Conservation (phyloP, 2,888 invertebrate species). For the Pegoplata infirma region DNA sequence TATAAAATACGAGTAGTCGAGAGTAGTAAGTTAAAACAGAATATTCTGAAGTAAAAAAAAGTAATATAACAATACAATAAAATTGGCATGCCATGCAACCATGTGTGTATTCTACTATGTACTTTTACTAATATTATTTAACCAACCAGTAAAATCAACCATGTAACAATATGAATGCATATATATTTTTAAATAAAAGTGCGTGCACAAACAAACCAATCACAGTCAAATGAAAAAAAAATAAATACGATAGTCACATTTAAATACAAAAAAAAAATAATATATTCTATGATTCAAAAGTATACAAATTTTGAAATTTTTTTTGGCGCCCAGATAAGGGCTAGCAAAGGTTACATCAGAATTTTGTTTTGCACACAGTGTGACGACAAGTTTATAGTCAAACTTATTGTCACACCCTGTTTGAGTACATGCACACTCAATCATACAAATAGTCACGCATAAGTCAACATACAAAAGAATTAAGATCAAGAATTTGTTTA, state of each 20-base stretch:
- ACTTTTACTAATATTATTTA: slow-evolving; percentile 18
- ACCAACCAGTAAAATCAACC: slow-evolving; percentile 55
- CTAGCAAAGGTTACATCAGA: no score
- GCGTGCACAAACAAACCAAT: slow-evolving; percentile 59
- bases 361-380: no score
- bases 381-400: no score
- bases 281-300: neutral
- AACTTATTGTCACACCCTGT: no score
- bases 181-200: slow-evolving; percentile 46
- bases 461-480: no score
- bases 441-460: no score
- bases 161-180: slow-evolving; percentile 29
- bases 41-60: no score
- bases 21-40: neutral
- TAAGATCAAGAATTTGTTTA: no score
- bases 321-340: no score
- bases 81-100: slow-evolving; percentile 35
- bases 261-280: no score
- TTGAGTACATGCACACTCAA: no score
- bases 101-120: neutral
- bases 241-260: neutral
- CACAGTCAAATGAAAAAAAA: slow-evolving; percentile 47
- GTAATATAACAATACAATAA: slow-evolving; percentile 25
- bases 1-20: neutral
- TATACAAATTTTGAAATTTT: no score